A percentile compares a stretch with the other conserved stretches of the same genome.
phyloP scores from a whole-genome alignment of 2,113 vertebrate genomes.

The Forbesichthys papilliferus region DNA sequence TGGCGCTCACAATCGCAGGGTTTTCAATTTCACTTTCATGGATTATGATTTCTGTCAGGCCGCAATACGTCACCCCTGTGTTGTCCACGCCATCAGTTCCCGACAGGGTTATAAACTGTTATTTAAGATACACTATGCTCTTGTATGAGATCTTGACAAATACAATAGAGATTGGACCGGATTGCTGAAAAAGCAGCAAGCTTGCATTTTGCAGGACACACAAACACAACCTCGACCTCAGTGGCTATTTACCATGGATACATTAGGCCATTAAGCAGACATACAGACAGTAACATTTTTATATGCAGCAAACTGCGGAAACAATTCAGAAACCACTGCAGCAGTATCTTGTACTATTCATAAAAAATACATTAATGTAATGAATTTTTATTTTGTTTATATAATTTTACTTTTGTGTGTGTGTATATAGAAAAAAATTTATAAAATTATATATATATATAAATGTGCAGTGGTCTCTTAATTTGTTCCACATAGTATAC shows the following conservation, averaged over 20 bases:
- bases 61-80: constrained; percentile 75
- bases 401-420: too few relatives aligned
- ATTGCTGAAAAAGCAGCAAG: constrained; percentile 43
- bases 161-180: constrained; percentile 69
- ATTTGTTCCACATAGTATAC: too few relatives aligned
- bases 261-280: background rate
- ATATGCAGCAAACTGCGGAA: too few relatives aligned
- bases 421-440: too few relatives aligned
- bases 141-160: constrained; percentile 76
- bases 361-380: too few relatives aligned
- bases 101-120: constrained; percentile 83
- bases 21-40: constrained; percentile 83
- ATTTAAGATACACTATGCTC: constrained; percentile 76
- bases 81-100: constrained; percentile 76
- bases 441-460: too few relatives aligned
- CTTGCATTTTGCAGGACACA: constrained; percentile 31
- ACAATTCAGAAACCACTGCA: too few relatives aligned
- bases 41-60: constrained; percentile 83
- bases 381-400: too few relatives aligned
- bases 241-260: background rate
- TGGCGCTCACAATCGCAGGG: constrained; percentile 56
- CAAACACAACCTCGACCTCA: constrained; percentile 19
- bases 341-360: too few relatives aligned
- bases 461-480: too few relatives aligned
- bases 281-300: too few relatives aligned